Evolutionary conservation across 1,140 invertebrate species (phyloP).

Genomic region (Pogonognathellus flavescens): DNA sequence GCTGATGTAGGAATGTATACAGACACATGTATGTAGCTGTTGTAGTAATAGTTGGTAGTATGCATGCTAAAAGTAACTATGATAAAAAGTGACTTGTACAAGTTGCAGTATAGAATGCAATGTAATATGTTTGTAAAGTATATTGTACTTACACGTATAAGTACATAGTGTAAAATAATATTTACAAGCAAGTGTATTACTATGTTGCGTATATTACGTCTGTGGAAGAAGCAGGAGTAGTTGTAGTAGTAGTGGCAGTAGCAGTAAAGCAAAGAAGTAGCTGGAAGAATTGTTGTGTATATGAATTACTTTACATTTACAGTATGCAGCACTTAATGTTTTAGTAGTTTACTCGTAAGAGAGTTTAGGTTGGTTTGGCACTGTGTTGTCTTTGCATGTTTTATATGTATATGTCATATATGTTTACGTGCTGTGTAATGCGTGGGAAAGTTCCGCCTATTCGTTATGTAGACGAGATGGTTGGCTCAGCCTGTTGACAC

Average conservation of each 20-base stretch:
- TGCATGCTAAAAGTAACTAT: not conserved
- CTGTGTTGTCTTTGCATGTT: conserved; percentile 5
- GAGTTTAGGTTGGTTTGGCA: conserved; percentile 17
- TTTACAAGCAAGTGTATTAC: too few relatives aligned
- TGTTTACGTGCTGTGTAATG: conserved; percentile 4
- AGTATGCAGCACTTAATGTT: not conserved
- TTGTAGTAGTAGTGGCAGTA: too few relatives aligned
- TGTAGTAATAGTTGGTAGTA: not conserved
- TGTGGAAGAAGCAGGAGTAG: too few relatives aligned
- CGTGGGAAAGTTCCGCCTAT: conserved; percentile 53
- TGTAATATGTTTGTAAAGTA: too few relatives aligned
- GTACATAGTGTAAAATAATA: too few relatives aligned
- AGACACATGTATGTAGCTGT: not conserved
- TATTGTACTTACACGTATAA: too few relatives aligned
- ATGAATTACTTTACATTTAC: too few relatives aligned
- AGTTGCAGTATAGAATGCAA: not conserved
- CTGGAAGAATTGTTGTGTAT: too few relatives aligned
- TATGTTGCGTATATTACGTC: too few relatives aligned
- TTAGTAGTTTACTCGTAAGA: not conserved
- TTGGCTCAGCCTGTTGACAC: conserved; percentile 53
- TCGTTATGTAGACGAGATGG: conserved; percentile 39
- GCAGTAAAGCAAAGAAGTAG: too few relatives aligned
- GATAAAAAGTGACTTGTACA: not conserved
- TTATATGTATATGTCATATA: not conserved
- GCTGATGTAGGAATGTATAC: not conserved